phyloP scores from a whole-genome alignment of 2,797 vertebrate species.

The Thaleichthys pacificus region DNA sequence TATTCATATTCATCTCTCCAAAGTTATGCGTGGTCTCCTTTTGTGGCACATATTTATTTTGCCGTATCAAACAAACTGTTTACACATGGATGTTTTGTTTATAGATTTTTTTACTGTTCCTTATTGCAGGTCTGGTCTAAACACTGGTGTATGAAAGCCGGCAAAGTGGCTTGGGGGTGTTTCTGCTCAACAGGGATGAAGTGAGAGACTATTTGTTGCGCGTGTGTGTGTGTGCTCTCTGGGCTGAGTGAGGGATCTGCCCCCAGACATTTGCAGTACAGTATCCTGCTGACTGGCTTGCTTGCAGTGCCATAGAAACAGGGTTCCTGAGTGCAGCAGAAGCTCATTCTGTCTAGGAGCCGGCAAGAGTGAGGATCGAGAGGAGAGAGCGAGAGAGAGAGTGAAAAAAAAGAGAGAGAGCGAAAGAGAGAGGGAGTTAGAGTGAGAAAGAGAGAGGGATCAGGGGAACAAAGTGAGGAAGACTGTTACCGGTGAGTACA shows the following conservation, averaged over 20 bases:
- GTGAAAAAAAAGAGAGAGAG: constrained; percentile 11
- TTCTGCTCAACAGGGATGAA: constrained; percentile 53
- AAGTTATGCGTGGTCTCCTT: constrained; percentile 62
- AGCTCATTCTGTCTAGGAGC: constrained; percentile 73
- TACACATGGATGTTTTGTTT: not conserved
- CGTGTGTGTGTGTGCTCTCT: constrained; percentile 51
- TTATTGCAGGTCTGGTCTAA: constrained; percentile 14
- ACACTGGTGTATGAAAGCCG: constrained; percentile 28
- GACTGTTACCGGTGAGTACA: constrained; percentile 41
- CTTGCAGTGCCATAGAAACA: constrained; percentile 78
- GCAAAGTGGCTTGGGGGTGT: constrained; percentile 42
- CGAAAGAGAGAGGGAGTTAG: constrained; percentile 20
- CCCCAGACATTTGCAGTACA: constrained; percentile 72
- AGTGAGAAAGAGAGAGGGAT: constrained; percentile 38
- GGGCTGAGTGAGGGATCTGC: constrained; percentile 68
- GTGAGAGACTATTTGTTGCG: constrained; percentile 54
- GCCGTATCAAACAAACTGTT: too few species aligned
- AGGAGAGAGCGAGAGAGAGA: constrained; percentile 35
- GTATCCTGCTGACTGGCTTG: constrained; percentile 75
- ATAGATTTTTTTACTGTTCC: constrained; percentile 34
- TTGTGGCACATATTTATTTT: constrained; percentile 54
- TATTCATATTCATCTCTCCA: constrained; percentile 65
- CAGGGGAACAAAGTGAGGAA: constrained; percentile 41
- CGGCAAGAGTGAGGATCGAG: constrained; percentile 66
- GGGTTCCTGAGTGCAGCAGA: constrained; percentile 70